Conservation (phyloP, 2,113 vertebrate species). For the Rhinolophus sinicus region DNA sequence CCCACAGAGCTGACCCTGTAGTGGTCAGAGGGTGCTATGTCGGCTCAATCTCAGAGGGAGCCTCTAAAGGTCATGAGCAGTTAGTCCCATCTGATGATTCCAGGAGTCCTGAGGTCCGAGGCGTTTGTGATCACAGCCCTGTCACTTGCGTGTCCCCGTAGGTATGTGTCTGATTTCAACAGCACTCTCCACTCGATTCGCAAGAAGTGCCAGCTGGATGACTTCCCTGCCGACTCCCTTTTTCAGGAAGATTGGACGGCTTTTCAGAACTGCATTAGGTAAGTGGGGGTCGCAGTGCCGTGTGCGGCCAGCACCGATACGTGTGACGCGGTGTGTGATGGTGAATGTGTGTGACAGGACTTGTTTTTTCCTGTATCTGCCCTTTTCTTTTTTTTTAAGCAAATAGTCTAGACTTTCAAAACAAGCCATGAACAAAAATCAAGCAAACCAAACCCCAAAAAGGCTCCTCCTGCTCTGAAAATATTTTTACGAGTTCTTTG, state of each 20-base stretch:
- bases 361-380: background rate
- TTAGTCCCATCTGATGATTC: background rate
- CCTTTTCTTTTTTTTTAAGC: background rate
- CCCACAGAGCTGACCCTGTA: background rate
- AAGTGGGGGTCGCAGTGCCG: background rate
- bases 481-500: background rate
- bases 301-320: no score
- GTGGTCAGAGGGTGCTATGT: background rate
- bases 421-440: background rate
- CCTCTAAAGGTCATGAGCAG: background rate
- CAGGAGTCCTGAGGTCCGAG: background rate
- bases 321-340: no score
- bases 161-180: constrained; percentile 94
- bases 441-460: background rate
- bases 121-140: background rate
- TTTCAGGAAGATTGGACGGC: constrained; percentile 98
- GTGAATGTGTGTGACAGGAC: no score
- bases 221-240: constrained; percentile 84
- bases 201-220: constrained; percentile 95
- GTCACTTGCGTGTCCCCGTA: constrained; percentile 50
- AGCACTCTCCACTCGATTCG: constrained; percentile 93
- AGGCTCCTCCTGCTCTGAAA: background rate
- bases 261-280: constrained; percentile 97
- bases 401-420: background rate
- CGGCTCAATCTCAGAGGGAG: fast-evolving